These are phyloP conservation scores for Pungitius pungitius DNA, from an alignment of 2,113 vertebrate species.

Conservation along the genomic window DNA sequence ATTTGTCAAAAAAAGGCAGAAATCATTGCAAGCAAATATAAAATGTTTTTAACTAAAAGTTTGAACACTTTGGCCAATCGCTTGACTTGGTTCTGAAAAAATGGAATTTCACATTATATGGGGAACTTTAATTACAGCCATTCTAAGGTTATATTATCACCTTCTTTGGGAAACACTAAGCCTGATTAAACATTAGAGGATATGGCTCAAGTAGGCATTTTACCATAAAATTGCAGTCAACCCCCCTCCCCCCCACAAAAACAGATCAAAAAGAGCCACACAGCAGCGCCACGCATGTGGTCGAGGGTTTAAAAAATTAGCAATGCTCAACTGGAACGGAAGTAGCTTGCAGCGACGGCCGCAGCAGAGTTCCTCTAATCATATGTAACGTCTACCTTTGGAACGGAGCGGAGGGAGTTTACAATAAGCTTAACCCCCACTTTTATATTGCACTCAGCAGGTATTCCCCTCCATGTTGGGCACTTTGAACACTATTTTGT, in stretches of 20 bases:
- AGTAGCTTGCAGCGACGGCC: conserved; percentile 81
- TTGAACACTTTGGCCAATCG: not conserved
- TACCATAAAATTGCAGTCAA: conserved; percentile 73
- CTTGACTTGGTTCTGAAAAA: not conserved
- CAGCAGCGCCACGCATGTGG: conserved; percentile 72
- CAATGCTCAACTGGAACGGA: conserved; percentile 85
- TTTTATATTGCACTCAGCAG: conserved; percentile 86
- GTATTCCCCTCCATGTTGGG: conserved; percentile 83
- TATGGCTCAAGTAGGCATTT: conserved; percentile 70
- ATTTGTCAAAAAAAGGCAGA: not conserved
- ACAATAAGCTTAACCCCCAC: conserved; percentile 88
- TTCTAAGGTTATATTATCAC: conserved; percentile 26
- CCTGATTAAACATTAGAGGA: conserved; percentile 75
- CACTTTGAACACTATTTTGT: conserved; percentile 85
- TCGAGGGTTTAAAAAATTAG: conserved; percentile 83
- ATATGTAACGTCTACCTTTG: conserved; percentile 82
- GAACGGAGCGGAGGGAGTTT: conserved; percentile 84
- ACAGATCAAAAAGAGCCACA: conserved; percentile 74
- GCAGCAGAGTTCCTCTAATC: conserved; percentile 81
- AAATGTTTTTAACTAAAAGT: not conserved
- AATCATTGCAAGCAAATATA: not conserved
- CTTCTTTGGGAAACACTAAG: conserved; percentile 50
- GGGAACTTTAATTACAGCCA: conserved; percentile 19
- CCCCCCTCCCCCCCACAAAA: conserved; percentile 29
- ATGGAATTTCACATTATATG: not conserved